Conservation (phyloP, 2,113 vertebrate genomes). For the Tragelaphus strepsiceros region DNA sequence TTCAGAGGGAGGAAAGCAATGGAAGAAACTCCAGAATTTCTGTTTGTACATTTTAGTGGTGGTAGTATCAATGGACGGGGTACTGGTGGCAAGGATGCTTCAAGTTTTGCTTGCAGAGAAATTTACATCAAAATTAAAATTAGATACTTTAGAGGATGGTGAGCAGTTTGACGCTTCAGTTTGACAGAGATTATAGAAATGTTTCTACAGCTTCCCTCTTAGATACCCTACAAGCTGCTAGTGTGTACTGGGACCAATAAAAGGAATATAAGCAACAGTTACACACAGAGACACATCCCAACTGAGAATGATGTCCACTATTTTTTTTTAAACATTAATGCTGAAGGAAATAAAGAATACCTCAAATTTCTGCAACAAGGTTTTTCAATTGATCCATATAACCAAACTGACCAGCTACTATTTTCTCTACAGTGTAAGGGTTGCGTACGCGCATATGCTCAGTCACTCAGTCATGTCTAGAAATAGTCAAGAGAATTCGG, state of each 20-base stretch:
- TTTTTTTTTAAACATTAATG: not conserved
- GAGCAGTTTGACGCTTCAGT: not conserved
- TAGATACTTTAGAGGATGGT: not conserved
- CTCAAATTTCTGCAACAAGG: not conserved
- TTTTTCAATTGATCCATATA: not conserved
- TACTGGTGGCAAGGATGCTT: not conserved
- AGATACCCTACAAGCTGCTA: not conserved
- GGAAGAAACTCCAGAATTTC: not conserved
- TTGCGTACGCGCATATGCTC: accelerated
- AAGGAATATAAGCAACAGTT: not conserved
- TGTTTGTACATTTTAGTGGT: not conserved
- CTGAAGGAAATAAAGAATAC: not conserved
- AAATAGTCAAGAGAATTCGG: not conserved
- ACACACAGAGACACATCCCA: not conserved
- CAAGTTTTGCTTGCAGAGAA: not conserved
- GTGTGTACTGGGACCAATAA: not conserved
- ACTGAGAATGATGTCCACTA: not conserved
- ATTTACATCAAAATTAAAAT: not conserved
- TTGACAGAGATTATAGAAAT: not conserved
- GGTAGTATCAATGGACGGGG: not conserved
- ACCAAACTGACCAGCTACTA: not conserved
- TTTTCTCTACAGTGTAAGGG: not conserved
- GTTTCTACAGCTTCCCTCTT: not conserved
- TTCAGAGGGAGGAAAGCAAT: not conserved
- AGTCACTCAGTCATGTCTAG: not conserved